phyloP scores from a whole-genome alignment of 2,113 vertebrate genomes.

The Mesocricetus auratus region DNA sequence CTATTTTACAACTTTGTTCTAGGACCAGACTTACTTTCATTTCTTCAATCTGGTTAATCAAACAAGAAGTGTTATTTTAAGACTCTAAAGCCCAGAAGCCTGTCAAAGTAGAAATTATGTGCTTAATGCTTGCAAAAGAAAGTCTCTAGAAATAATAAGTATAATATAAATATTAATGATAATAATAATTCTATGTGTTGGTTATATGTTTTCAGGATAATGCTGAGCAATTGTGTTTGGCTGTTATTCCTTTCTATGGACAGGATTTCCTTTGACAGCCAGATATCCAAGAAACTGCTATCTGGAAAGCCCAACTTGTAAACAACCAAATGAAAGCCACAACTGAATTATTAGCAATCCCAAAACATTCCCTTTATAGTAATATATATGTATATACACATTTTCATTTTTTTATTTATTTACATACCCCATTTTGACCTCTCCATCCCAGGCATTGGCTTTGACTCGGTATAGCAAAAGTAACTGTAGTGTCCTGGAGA shows the following conservation, averaged over 20 bases:
- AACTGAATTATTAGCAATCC: neutral
- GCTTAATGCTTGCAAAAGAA: neutral
- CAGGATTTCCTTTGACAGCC: neutral
- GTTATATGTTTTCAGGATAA: neutral
- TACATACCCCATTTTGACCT: neutral
- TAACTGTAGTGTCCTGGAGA: neutral
- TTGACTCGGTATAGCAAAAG: neutral
- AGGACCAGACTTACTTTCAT: neutral
- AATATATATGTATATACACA: neutral
- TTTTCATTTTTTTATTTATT: neutral
- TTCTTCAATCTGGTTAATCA: neutral
- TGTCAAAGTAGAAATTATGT: neutral
- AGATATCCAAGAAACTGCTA: neutral
- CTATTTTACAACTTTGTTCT: constrained; percentile 38
- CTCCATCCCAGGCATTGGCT: neutral
- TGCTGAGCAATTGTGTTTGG: neutral
- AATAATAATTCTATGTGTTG: neutral
- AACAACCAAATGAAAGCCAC: neutral
- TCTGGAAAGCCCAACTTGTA: neutral
- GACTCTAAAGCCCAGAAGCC: neutral
- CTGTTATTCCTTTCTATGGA: neutral
- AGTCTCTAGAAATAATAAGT: neutral
- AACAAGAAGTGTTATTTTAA: neutral
- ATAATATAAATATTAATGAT: neutral
- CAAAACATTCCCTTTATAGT: neutral